Evolutionary conservation across 2,113 vertebrate species (phyloP), one percentile per base, ranked within the genome.

Genomic region (Steatornis caripensis): DNA sequence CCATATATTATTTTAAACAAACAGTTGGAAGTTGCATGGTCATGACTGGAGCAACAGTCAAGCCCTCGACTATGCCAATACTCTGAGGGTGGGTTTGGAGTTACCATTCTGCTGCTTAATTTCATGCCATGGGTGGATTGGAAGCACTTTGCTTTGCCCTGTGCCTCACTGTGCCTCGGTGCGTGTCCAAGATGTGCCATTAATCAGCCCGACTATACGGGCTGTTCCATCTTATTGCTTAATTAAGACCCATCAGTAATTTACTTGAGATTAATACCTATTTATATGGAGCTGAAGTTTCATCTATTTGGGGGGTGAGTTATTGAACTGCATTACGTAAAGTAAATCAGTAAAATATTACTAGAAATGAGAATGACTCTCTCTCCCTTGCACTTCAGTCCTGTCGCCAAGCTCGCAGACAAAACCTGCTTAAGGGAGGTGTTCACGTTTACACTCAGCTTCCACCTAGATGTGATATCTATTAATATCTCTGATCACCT

Each of bases 191-290:
- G 80, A 34, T 51, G 61, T 89, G 62, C 88, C 72, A 84, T 98
- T 87, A 82, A 96, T 97, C 97, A 96, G 64, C 61, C 72, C 2
- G 3, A 89, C 82, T 84, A 34, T 54, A 87, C 57, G 78, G 78
- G 78, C 68, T 88, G 87, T 80, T 71, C 89, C n/a, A 30, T 76
- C 81, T 90, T 78, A 95, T 68, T 86, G 81, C 95, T 94, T 97
- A 97, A 96, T 97, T 97, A 97, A 97, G 87, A 45, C 65, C 92
- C 69, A 18, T 78, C 85, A 83, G 91, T 96, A 95, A 94, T 97
- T 97, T 96, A 94, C 49, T 94, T 83, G 94, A 95, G 95, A 97
- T 97, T 96, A 96, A 96, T 96, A 94, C 64, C 77, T 97, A 88
- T 97, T 97, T 98, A 87, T 84, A 78, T 68, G 93, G 79, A 97